Conservation (phyloP, 2,888 invertebrate species). For the Tuberolachnus salignus region DNA sequence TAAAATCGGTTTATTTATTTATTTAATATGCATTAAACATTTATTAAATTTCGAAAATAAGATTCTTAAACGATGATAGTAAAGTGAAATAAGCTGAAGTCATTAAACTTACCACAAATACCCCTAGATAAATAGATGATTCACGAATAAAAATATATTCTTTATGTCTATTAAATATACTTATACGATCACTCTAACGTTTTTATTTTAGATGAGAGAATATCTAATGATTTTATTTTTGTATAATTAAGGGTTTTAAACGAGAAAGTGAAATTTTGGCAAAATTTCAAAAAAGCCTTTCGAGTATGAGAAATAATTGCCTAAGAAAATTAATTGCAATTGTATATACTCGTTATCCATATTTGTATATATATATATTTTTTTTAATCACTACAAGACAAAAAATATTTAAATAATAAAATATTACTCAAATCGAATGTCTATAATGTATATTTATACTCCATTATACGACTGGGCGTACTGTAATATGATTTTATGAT, state of each 20-base stretch:
- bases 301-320: background rate
- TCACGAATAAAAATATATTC: too few species aligned
- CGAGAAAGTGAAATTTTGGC: background rate
- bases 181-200: background rate
- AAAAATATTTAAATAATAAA: too few species aligned
- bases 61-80: too few species aligned
- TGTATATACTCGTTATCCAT: background rate
- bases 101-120: too few species aligned
- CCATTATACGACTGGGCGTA: background rate
- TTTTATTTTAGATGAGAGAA: background rate
- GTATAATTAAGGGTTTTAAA: constrained; percentile 4
- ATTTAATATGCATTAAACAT: too few species aligned
- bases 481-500: background rate
- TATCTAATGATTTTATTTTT: background rate
- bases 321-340: background rate
- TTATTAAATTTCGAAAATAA: too few species aligned
- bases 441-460: too few species aligned
- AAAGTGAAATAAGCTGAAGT: too few species aligned
- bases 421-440: too few species aligned
- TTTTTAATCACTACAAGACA: too few species aligned
- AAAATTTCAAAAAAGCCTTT: background rate
- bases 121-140: too few species aligned
- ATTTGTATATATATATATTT: background rate
- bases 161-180: background rate
- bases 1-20: too few species aligned